phyloP scores from a whole-genome alignment of 2,113 vertebrate genomes.

The Tichodroma muraria region DNA sequence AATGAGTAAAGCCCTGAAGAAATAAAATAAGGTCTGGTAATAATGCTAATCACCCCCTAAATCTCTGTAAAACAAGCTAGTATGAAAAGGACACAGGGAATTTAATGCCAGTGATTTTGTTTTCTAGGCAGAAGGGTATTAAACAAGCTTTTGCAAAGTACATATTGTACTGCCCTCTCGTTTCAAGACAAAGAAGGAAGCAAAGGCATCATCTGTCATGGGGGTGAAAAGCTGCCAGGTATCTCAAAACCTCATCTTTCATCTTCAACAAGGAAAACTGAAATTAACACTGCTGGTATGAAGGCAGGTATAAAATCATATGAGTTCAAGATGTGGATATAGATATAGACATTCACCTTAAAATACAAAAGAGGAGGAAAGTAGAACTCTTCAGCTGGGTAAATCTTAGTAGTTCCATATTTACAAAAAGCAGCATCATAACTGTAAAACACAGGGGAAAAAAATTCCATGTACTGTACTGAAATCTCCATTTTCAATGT shows the following conservation, averaged over 20 bases:
- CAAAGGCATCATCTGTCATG: neutral
- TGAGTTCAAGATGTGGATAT: neutral
- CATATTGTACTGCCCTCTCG: neutral
- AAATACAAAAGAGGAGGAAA: neutral
- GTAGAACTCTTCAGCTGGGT: neutral
- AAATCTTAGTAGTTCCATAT: neutral
- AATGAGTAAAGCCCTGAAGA: neutral
- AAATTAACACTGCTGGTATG: neutral
- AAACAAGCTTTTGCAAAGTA: neutral
- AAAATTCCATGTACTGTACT: neutral
- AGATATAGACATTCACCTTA: neutral
- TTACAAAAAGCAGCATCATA: neutral
- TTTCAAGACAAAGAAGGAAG: neutral
- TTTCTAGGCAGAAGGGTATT: neutral
- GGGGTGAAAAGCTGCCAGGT: neutral
- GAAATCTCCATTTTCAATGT: neutral
- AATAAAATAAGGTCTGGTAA: neutral
- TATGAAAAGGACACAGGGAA: neutral
- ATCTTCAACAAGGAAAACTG: neutral
- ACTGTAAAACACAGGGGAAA: neutral
- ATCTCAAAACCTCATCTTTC: neutral
- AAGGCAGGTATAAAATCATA: neutral
- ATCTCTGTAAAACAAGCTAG: neutral
- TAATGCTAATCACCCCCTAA: neutral
- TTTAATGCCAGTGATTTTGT: neutral